Percentiles rank a stretch among this genome's conserved stretches.
Evolutionary conservation across 2,113 vertebrate species (phyloP).

Genomic region (Hippotragus niger): DNA sequence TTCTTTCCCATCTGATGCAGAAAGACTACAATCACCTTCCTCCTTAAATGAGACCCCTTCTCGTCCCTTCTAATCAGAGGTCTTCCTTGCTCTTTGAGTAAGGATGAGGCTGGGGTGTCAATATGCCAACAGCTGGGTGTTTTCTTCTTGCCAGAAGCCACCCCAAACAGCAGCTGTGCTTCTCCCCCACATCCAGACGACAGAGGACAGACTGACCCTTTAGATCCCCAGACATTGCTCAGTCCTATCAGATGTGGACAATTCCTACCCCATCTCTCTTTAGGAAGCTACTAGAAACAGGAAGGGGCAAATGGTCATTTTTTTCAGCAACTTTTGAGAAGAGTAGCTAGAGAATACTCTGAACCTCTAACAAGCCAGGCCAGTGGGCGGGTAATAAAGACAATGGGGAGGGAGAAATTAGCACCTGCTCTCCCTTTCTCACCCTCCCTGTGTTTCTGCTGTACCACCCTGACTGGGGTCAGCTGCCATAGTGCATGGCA

Average conservation of each 20-base stretch:
- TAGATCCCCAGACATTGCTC: slow-evolving; percentile 46
- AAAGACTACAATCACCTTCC: background rate
- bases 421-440: slow-evolving; percentile 41
- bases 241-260: slow-evolving; percentile 1
- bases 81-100: background rate
- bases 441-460: background rate
- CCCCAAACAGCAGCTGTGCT: slow-evolving; percentile 21
- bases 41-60: background rate
- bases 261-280: background rate
- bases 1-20: background rate
- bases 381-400: background rate
- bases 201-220: slow-evolving; percentile 51
- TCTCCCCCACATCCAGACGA: slow-evolving; percentile 3
- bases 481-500: slow-evolving; percentile 10
- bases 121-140: slow-evolving; percentile 23
- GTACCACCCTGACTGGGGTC: slow-evolving; percentile 25
- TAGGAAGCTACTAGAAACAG: slow-evolving; percentile 32
- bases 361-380: slow-evolving; percentile 28
- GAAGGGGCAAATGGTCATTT: slow-evolving; percentile 16
- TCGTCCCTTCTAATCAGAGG: background rate
- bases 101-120: background rate
- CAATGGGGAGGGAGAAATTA: background rate
- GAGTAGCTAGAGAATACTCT: background rate
- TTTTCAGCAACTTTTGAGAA: slow-evolving; percentile 20
- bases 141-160: slow-evolving; percentile 27